Conservation (phyloP, 2,113 vertebrate species). For the Gorsachius goisagi region DNA sequence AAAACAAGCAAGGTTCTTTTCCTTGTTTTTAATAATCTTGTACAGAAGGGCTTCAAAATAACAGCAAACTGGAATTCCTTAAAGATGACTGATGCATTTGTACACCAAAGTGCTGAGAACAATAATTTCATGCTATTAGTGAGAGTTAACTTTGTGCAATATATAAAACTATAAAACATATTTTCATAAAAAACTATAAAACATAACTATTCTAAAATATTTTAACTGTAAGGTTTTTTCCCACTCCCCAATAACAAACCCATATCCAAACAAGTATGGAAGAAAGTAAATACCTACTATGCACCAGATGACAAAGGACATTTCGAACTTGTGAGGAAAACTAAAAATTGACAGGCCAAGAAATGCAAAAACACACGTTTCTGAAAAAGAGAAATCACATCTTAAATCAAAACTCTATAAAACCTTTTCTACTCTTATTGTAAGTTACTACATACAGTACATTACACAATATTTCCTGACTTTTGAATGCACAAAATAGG, state of each 20-base stretch:
- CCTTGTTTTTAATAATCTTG: background rate
- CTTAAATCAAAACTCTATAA: background rate
- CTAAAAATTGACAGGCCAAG: slow-evolving; percentile 98
- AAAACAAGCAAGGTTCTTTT: background rate
- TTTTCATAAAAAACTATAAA: background rate
- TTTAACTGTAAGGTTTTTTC: background rate
- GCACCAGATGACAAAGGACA: slow-evolving; percentile 99
- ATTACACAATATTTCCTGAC: background rate
- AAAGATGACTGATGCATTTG: background rate
- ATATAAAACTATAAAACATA: background rate
- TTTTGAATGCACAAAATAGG: background rate
- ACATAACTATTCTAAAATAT: background rate
- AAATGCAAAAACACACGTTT: slow-evolving; percentile 98
- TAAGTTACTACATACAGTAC: background rate
- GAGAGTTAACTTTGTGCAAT: background rate
- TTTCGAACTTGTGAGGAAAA: slow-evolving; percentile 98
- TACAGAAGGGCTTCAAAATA: background rate
- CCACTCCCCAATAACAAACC: background rate
- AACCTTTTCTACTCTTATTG: background rate
- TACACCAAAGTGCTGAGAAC: background rate
- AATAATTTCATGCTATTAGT: background rate
- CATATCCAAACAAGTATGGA: background rate
- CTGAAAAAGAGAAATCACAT: slow-evolving; percentile 76
- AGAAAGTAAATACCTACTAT: slow-evolving; percentile 86
- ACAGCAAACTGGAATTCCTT: background rate